Conservation (phyloP, 2,113 vertebrate species). For the Grantiella picta region DNA sequence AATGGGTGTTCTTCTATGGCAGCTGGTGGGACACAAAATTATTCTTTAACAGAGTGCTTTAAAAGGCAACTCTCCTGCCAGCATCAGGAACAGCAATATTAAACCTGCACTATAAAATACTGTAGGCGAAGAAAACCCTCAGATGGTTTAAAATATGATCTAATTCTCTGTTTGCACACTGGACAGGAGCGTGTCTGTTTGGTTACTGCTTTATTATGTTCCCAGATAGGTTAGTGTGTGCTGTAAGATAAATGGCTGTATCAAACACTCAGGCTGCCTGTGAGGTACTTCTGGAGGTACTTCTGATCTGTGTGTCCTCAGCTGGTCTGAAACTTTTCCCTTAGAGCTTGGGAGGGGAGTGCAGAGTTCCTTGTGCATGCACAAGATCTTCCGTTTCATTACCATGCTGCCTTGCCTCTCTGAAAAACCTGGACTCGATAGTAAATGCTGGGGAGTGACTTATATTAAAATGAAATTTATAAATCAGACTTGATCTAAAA, state of each 20-base stretch:
- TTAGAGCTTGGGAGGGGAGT: not conserved
- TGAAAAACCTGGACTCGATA: not conserved
- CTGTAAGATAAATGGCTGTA: not conserved
- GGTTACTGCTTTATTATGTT: not conserved
- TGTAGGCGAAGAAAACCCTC: not conserved
- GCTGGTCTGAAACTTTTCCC: not conserved
- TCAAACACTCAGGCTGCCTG: not conserved
- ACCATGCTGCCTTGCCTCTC: not conserved
- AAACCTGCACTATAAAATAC: not conserved
- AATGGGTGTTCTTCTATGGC: not conserved
- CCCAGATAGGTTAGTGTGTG: not conserved
- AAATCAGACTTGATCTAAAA: not conserved
- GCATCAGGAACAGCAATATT: not conserved
- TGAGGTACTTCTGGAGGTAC: constrained; percentile 6
- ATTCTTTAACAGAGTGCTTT: not conserved
- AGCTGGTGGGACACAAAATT: not conserved
- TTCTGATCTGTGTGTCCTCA: not conserved
- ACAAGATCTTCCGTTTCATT: not conserved
- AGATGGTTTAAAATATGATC: not conserved
- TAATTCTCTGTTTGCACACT: not conserved
- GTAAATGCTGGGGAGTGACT: not conserved
- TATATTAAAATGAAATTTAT: not conserved
- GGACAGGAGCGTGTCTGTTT: not conserved
- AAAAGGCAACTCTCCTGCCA: not conserved
- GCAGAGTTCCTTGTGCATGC: not conserved